Conservation (phyloP, 2,797 vertebrate species). For the Eulemur mongoz region DNA sequence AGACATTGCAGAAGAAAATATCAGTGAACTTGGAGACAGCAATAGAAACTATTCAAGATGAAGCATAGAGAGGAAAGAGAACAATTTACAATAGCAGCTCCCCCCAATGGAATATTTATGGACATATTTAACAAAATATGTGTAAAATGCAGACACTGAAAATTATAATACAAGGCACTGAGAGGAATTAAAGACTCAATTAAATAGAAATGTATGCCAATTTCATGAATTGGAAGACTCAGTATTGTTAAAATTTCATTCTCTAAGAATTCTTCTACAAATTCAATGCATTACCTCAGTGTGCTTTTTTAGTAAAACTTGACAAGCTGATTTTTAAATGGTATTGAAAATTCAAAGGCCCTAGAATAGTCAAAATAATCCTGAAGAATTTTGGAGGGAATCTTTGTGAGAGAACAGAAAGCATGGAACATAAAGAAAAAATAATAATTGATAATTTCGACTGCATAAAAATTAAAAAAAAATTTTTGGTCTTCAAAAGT, state of each 20-base stretch:
- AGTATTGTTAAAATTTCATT: neutral
- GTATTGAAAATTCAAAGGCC: neutral
- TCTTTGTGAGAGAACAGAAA: neutral
- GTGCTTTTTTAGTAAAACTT: neutral
- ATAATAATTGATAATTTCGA: neutral
- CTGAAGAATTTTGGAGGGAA: neutral
- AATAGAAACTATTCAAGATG: neutral
- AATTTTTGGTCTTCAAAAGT: neutral
- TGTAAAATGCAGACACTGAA: neutral
- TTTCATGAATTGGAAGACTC: neutral
- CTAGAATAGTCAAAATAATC: neutral
- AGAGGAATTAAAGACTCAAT: neutral
- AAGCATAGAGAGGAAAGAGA: neutral
- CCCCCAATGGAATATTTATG: too few relatives aligned
- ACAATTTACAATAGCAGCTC: neutral
- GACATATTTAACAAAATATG: neutral
- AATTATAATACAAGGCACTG: neutral
- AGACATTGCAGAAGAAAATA: neutral
- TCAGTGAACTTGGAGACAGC: neutral
- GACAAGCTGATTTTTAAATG: neutral
- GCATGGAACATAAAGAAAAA: neutral
- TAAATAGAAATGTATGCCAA: neutral
- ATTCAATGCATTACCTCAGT: neutral
- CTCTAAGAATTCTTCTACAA: neutral
- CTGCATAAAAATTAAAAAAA: neutral